Percentiles rank a stretch among this genome's conserved stretches.
phyloP scores from a whole-genome alignment of 2,797 vertebrate species.

The Leptoclinus maculatus region DNA sequence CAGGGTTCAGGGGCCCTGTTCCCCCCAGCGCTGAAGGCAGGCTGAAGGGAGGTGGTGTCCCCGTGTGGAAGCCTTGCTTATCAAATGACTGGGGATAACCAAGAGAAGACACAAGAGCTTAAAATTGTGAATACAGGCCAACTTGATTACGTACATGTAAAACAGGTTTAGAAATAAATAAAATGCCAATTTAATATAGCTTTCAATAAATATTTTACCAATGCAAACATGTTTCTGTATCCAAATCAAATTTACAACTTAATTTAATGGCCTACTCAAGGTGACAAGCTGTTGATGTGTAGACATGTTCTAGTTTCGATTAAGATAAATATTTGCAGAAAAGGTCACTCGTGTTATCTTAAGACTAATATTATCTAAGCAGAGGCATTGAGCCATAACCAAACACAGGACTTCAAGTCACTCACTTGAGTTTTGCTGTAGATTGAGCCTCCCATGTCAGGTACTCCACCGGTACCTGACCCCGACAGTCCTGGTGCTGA shows the following conservation, averaged over 20 bases:
- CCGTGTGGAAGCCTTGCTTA: constrained; percentile 98
- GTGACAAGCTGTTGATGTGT: too few relatives aligned
- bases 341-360: background rate
- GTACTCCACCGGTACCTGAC: constrained; percentile 87
- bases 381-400: background rate
- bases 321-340: background rate
- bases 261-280: background rate
- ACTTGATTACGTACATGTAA: background rate
- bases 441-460: constrained; percentile 93
- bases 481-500: constrained; percentile 82
- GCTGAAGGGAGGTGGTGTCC: constrained; percentile 93
- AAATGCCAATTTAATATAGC: background rate
- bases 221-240: background rate
- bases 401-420: background rate
- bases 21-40: constrained; percentile 95
- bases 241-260: background rate
- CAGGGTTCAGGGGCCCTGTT: constrained; percentile 91
- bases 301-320: background rate
- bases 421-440: constrained; percentile 96
- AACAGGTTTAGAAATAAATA: background rate
- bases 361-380: background rate
- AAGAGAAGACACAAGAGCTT: background rate
- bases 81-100: constrained; percentile 88
- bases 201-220: background rate
- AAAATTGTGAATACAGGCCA: background rate